Evolutionary conservation across 2,888 invertebrate genomes (phyloP).

Genomic region (Laothoe populi): DNA sequence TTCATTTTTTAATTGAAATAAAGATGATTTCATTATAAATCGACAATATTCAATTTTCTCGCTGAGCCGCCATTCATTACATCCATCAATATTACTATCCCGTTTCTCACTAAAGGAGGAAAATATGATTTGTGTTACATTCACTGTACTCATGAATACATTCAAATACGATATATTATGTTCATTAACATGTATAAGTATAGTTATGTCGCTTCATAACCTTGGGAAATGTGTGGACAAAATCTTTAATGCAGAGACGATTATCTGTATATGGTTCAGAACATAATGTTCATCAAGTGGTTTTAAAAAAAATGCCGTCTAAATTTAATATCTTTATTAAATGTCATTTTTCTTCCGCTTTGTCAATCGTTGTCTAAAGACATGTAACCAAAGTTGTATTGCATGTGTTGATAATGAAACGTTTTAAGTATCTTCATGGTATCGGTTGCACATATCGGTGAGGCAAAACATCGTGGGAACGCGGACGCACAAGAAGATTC

Average conservation of each 20-base stretch:
- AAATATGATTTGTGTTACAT: neutral
- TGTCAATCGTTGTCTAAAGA: neutral
- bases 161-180: neutral
- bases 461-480: constrained; percentile 19
- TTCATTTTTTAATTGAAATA: constrained; percentile 19
- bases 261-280: too few relatives aligned
- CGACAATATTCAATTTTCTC: neutral
- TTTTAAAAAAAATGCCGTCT: too few relatives aligned
- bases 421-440: constrained; percentile 13
- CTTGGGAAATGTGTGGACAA: too few relatives aligned
- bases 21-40: neutral
- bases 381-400: neutral
- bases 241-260: too few relatives aligned
- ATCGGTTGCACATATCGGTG: constrained; percentile 13
- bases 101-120: neutral
- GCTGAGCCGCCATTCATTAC: neutral
- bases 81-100: neutral
- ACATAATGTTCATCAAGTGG: too few relatives aligned
- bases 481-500: constrained; percentile 14
- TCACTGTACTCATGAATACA: neutral
- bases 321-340: too few relatives aligned
- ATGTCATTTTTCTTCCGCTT: neutral
- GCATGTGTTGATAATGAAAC: constrained; percentile 23
- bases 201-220: too few relatives aligned
- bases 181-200: neutral